Conservation (phyloP, 92 coral and sea anemone species). For the Pocillopora meandrina region DNA sequence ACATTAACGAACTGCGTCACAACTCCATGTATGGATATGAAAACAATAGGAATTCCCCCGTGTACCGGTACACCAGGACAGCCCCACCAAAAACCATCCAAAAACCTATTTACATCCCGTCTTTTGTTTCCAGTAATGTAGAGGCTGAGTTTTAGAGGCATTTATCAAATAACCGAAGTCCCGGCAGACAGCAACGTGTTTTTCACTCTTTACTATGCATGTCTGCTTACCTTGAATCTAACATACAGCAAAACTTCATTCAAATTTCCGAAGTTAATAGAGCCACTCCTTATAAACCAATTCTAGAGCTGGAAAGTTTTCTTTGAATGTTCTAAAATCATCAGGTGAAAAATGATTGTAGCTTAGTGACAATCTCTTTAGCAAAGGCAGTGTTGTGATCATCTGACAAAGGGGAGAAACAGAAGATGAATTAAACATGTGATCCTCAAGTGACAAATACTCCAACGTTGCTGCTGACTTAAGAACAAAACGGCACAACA, state of each 20-base stretch:
- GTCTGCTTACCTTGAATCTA: no score
- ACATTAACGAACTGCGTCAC: no score
- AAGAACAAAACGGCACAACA: conserved; percentile 53
- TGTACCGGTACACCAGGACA: no score
- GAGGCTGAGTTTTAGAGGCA: no score
- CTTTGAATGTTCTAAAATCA: conserved; percentile 51
- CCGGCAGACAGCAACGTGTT: no score
- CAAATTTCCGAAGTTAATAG: conserved; percentile 16
- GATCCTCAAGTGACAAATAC: conserved; percentile 72
- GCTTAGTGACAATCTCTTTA: conserved; percentile 60
- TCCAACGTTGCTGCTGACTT: conserved; percentile 59
- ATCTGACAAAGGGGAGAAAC: conserved; percentile 56
- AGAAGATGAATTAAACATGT: conserved; percentile 42
- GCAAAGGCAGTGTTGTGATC: conserved; percentile 46
- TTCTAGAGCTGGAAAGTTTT: conserved; percentile 56
- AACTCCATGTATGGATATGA: no score
- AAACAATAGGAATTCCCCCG: no score
- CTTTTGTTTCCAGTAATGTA: no score
- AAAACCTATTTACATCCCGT: no score
- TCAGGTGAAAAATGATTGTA: conserved; percentile 73
- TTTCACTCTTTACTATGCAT: no score
- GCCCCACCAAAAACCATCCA: no score
- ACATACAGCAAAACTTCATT: background rate
- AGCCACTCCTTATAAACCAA: conserved; percentile 72
- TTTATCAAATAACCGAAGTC: no score